A percentile compares a stretch with the other conserved stretches of the same genome.
Conservation (phyloP, 2,113 vertebrate species). For the Puffinus mauretanicus region DNA sequence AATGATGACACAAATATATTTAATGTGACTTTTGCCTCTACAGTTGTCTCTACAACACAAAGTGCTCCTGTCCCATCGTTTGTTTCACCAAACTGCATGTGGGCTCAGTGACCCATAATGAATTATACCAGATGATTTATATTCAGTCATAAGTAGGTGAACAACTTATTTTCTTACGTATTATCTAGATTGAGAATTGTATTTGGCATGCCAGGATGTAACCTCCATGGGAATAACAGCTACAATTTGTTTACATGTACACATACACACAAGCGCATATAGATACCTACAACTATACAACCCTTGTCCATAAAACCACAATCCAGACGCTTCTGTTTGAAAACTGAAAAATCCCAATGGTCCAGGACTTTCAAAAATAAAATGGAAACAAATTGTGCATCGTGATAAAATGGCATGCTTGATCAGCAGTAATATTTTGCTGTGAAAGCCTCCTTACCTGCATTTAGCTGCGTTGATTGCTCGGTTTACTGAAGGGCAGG, state of each 20-base stretch:
- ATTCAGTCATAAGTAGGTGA: not conserved
- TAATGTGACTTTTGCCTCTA: not conserved
- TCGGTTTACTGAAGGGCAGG: conserved; percentile 44
- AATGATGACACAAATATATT: not conserved
- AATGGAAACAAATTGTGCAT: not conserved
- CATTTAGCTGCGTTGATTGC: conserved; percentile 45
- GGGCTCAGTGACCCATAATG: not conserved
- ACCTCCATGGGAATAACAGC: not conserved
- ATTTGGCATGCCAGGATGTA: not conserved
- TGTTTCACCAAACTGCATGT: not conserved
- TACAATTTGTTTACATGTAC: not conserved
- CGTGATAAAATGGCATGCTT: not conserved
- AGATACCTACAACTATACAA: not conserved
- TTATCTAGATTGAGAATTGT: not conserved
- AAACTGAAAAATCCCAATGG: not conserved
- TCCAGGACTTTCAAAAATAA: not conserved
- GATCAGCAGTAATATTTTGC: conserved; percentile 17
- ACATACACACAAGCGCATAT: not conserved
- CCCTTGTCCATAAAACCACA: fast-evolving
- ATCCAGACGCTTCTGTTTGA: not conserved
- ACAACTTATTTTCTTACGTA: not conserved
- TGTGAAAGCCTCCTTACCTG: not conserved
- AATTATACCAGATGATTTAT: not conserved
- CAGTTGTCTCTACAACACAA: not conserved
- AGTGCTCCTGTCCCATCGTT: not conserved